phyloP scores from a whole-genome alignment of 2,797 vertebrate species.

The Falco columbarius region DNA sequence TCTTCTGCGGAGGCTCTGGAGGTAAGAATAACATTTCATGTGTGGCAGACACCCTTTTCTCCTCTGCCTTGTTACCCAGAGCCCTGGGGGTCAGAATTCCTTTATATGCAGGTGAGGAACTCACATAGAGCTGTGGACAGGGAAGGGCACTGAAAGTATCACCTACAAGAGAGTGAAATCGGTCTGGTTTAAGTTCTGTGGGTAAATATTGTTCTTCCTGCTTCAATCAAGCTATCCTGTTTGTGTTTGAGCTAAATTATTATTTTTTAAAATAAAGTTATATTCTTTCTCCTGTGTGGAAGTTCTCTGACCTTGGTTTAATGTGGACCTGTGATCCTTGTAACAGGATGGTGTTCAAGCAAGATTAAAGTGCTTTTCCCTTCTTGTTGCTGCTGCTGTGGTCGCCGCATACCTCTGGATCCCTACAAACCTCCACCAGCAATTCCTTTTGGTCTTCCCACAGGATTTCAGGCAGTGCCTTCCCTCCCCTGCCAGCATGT shows the following conservation, averaged over 20 bases:
- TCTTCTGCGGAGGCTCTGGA: background rate
- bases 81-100: background rate
- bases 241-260: slow-evolving; percentile 60
- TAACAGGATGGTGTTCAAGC: background rate
- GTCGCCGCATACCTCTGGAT: background rate
- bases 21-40: background rate
- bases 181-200: background rate
- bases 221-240: background rate
- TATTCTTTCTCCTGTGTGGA: background rate
- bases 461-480: background rate
- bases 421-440: background rate
- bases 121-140: background rate
- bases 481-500: background rate
- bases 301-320: background rate
- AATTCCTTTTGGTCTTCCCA: background rate
- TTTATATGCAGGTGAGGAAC: background rate
- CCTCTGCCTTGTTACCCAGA: background rate
- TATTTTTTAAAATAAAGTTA: slow-evolving; percentile 64
- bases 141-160: background rate
- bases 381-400: background rate
- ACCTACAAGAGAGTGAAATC: background rate
- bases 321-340: background rate
- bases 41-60: background rate
- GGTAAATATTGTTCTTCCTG: background rate
- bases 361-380: background rate